Percentiles rank a stretch among this genome's conserved stretches.
Evolutionary conservation across 2,888 invertebrate genomes (phyloP).

Genomic region (Acholoe squamosa): DNA sequence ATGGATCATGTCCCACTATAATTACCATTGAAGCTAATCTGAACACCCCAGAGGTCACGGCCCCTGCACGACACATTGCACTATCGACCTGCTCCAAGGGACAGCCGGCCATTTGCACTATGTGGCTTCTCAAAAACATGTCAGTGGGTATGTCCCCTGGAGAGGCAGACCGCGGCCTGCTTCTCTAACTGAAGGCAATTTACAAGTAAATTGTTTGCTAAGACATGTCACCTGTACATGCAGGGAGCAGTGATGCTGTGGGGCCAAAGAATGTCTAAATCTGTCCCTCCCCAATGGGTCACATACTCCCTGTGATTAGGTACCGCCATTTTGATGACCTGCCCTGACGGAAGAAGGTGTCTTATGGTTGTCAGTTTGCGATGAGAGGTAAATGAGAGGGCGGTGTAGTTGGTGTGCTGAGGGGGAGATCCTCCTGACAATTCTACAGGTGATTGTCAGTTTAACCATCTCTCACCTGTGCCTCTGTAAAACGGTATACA

Average conservation of each 20-base stretch:
- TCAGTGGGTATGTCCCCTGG: background rate
- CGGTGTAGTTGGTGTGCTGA: background rate
- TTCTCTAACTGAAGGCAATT: conserved; percentile 3
- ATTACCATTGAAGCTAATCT: conserved; percentile 9
- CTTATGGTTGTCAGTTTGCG: background rate
- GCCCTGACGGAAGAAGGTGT: background rate
- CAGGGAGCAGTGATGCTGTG: background rate
- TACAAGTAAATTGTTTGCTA: conserved; percentile 34
- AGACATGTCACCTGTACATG: background rate
- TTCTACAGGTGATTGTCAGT: background rate
- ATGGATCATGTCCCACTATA: background rate
- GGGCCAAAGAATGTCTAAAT: conserved; percentile 24
- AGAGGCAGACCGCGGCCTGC: background rate
- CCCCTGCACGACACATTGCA: background rate
- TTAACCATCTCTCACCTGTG: background rate
- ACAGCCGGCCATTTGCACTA: background rate
- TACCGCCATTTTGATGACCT: conserved; percentile 2
- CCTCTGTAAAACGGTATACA: background rate
- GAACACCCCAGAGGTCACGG: background rate
- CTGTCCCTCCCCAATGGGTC: conserved; percentile 1
- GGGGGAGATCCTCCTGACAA: background rate
- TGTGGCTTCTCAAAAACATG: background rate
- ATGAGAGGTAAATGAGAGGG: background rate
- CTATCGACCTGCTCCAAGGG: too few relatives aligned
- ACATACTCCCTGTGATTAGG: background rate